Evolutionary conservation across 2,113 vertebrate species (phyloP), one percentile per base, ranked within the genome.

Genomic region (Cyanistes caeruleus): DNA sequence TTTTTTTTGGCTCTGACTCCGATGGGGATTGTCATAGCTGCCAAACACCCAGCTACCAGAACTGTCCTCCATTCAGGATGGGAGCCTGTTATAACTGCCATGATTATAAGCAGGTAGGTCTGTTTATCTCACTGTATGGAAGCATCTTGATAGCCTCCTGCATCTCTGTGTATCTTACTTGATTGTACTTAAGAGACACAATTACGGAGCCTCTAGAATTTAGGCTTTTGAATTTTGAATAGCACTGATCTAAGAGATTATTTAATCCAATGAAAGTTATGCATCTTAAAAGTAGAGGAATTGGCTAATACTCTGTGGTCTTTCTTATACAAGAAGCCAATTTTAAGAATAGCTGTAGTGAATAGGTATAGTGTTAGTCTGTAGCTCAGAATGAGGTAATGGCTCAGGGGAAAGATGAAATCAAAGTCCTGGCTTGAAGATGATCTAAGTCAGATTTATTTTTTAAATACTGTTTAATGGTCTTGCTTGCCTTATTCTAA

Each of bases 81-180:
- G 99, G 99, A 99, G 97, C 99, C 99, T 19, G 99, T 99, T 96
- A 99, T 99, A 97, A 99, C 99, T n/a, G 99, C 99, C 84, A 99
- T 99, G 99, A 89, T 99, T 90, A 99, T 99, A 94, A 99, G 99
- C 98, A 99, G 99, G 99, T 99, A 52, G 84, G 97, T 97, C 69
- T 81, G 11, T 15, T 52, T 92, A 23, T 52, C 12, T 67, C 43
- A 13, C 35, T 67, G 48, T 8, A 1, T 80, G 43, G 63, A 27
- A 62, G 17, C n/a, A 39, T 22, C 25, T 82, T 59, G 49, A 30
- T 27, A 25, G 25, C 17, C 51, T 55, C 8, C 41, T 10, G 1
- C 39, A 14, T 52, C n/a, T 76, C 43, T 89, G 5, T 19, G 4
- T 46, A 7, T 76, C 44, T 53, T 67, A 19, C 52, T 56, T 28